phyloP scores from a whole-genome alignment of 2,888 invertebrate genomes.

The Tipula lateralis region DNA sequence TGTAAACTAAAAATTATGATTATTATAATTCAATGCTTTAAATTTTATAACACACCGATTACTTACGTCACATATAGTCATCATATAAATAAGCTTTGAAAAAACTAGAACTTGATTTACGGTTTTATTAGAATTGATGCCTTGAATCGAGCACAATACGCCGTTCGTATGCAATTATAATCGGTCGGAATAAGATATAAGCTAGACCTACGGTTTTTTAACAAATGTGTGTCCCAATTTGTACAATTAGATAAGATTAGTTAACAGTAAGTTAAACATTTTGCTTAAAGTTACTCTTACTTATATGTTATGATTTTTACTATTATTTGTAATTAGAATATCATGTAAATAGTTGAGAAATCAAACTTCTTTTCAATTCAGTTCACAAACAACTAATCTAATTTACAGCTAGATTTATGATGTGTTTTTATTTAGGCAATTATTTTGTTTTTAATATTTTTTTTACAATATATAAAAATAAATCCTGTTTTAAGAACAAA shows the following conservation, averaged over 20 bases:
- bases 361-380: neutral
- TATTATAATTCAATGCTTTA: too few species aligned
- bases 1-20: too few species aligned
- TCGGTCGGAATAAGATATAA: neutral
- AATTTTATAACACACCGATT: neutral
- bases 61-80: neutral
- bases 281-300: neutral
- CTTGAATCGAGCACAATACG: neutral
- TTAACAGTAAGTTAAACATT: neutral
- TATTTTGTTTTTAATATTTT: neutral
- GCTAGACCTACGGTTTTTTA: neutral
- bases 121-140: neutral
- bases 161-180: neutral
- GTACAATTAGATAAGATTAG: neutral
- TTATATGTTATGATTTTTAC: neutral
- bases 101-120: neutral
- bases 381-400: neutral
- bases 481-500: neutral
- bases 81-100: neutral
- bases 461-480: neutral
- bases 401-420: conserved; percentile 19
- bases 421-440: conserved; percentile 13
- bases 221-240: neutral
- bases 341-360: neutral
- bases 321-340: neutral